Evolutionary conservation across 2,113 vertebrate species (phyloP).

Genomic region (Marmota flaviventris): DNA sequence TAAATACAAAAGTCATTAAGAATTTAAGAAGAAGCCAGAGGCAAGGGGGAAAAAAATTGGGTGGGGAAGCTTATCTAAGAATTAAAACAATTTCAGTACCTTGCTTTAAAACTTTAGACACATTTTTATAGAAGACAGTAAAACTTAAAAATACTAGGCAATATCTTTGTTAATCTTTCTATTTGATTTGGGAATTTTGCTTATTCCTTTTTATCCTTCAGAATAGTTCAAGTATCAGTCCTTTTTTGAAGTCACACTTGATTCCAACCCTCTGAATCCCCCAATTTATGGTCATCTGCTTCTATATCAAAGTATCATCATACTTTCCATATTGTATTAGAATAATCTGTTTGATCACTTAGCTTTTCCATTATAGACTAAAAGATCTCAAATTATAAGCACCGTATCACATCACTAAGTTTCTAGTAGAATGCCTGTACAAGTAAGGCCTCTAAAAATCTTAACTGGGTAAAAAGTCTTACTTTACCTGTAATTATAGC

Average conservation of each 20-base stretch:
- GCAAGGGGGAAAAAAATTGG: neutral
- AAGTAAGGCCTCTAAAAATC: constrained; percentile 45
- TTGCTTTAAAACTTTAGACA: constrained; percentile 2
- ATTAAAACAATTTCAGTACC: constrained; percentile 3
- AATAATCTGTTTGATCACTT: constrained; percentile 5
- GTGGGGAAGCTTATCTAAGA: neutral
- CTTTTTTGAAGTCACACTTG: neutral
- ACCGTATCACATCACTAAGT: neutral
- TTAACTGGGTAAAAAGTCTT: neutral
- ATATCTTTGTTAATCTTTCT: neutral
- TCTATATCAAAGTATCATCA: neutral
- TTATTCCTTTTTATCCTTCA: neutral
- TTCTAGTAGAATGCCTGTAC: neutral
- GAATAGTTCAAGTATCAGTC: neutral
- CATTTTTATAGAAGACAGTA: neutral
- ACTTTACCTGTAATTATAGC: neutral
- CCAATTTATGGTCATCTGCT: neutral
- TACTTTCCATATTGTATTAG: neutral
- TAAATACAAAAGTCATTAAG: constrained; percentile 17
- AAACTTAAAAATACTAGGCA: neutral
- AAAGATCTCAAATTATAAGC: neutral
- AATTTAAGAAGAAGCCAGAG: constrained; percentile 19
- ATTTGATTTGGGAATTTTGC: neutral
- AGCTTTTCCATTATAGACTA: neutral
- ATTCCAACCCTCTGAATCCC: neutral